Percentiles rank a stretch among this genome's conserved stretches.
Evolutionary conservation across 23 tunicate genomes (phyloP).

Genomic region (Corella eumyota): DNA sequence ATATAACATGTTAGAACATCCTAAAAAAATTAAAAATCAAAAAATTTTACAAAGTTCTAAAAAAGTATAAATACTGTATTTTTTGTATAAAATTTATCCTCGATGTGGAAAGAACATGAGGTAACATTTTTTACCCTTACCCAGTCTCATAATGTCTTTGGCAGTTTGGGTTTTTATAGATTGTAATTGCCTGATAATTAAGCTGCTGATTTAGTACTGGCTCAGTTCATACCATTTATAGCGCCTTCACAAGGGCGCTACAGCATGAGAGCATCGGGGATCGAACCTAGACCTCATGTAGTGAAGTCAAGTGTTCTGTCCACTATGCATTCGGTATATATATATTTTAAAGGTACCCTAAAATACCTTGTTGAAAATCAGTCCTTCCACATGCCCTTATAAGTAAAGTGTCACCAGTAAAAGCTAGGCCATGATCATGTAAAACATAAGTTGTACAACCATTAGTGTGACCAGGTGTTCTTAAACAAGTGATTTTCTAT

Average conservation of each 20-base stretch:
- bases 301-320: too few species aligned
- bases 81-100: too few species aligned
- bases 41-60: neutral
- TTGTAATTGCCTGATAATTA: too few species aligned
- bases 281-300: too few species aligned
- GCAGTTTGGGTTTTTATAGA: too few species aligned
- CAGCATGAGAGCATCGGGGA: too few species aligned
- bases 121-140: too few species aligned
- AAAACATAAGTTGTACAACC: constrained; percentile 73
- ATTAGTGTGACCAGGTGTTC: constrained; percentile 83
- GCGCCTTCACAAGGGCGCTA: neutral
- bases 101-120: too few species aligned
- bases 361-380: constrained; percentile 75
- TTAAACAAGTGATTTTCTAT: constrained; percentile 16
- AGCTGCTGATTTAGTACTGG: too few species aligned
- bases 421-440: constrained; percentile 68
- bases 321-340: too few species aligned
- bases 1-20: constrained; percentile 38
- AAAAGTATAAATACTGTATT: neutral
- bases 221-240: too few species aligned
- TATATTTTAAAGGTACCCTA: neutral
- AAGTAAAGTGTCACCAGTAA: constrained; percentile 80
- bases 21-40: constrained; percentile 12
- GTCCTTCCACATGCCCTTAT: constrained; percentile 88
- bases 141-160: too few species aligned